A percentile compares a stretch with the other conserved stretches of the same genome.
These are phyloP conservation scores for Leptatherina wallacei DNA, from an alignment of 2,797 vertebrate genomes.

Conservation along the genomic window DNA sequence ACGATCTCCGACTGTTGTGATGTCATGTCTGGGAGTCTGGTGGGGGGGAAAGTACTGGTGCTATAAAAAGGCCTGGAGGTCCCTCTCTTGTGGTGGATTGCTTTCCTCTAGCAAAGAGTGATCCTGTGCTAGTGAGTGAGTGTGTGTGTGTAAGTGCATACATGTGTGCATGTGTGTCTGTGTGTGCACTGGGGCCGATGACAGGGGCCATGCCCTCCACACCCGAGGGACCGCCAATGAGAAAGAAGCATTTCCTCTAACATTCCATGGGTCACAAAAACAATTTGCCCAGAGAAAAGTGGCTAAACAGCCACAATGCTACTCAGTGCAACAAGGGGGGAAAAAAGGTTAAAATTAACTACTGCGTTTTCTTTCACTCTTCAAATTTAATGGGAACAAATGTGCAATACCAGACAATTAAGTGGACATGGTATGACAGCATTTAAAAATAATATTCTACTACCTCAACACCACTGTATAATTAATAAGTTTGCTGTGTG, in stretches of 20 bases:
- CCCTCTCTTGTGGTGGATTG: conserved; percentile 82
- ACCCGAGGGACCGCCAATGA: conserved; percentile 85
- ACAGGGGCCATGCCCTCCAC: conserved; percentile 85
- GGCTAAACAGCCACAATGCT: conserved; percentile 80
- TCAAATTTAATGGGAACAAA: conserved; percentile 46
- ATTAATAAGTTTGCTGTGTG: conserved; percentile 76
- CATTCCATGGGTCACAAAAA: conserved; percentile 86
- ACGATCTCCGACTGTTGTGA: conserved; percentile 81
- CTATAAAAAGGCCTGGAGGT: conserved; percentile 83
- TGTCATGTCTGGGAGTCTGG: conserved; percentile 82
- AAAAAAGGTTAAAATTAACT: conserved; percentile 34
- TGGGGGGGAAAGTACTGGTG: conserved; percentile 57
- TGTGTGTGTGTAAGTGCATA: conserved; percentile 18
- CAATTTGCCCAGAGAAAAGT: conserved; percentile 85
- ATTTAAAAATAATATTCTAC: conserved; percentile 60
- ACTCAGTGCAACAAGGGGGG: conserved; percentile 42
- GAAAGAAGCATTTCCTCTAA: conserved; percentile 88
- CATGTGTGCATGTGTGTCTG: conserved; percentile 27
- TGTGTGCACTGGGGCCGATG: conserved; percentile 78
- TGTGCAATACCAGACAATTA: conserved; percentile 47
- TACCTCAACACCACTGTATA: conserved; percentile 46
- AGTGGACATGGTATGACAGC: conserved; percentile 42
- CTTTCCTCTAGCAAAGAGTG: conserved; percentile 79
- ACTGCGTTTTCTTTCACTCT: conserved; percentile 21
- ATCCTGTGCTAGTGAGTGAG: conserved; percentile 47